Evolutionary conservation across 2,113 vertebrate genomes (phyloP).

Genomic region (Emberiza fucata): DNA sequence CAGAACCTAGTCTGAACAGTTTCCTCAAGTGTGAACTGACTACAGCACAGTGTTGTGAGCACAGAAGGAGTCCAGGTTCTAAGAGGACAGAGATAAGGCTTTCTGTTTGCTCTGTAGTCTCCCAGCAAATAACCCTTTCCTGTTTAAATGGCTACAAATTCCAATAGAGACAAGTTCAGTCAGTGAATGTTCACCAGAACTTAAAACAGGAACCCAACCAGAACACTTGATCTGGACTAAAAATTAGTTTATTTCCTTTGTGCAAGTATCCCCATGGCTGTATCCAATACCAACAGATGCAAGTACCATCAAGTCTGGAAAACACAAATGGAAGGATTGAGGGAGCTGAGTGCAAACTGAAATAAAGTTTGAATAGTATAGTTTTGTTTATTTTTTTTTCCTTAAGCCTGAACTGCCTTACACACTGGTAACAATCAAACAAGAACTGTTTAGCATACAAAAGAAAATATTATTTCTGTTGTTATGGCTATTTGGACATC

Average conservation of each 20-base stretch:
- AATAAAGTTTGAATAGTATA: neutral
- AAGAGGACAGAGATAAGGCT: neutral
- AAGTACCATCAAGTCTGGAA: neutral
- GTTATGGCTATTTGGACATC: slow-evolving; percentile 10
- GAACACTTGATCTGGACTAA: neutral
- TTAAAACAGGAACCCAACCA: neutral
- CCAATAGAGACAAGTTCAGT: neutral
- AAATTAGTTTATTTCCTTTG: neutral
- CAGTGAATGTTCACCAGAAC: neutral
- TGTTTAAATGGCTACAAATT: neutral
- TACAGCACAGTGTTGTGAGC: neutral
- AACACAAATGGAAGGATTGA: neutral
- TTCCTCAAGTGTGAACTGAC: neutral
- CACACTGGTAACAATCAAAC: neutral
- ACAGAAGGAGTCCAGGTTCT: neutral
- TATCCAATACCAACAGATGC: neutral
- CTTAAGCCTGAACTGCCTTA: neutral
- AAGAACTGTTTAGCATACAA: slow-evolving; percentile 10
- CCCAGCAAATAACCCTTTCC: neutral
- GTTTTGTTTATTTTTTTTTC: neutral
- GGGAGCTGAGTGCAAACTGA: neutral
- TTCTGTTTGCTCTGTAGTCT: neutral
- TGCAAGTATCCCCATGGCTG: neutral
- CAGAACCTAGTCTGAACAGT: neutral
- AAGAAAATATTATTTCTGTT: slow-evolving; percentile 48